These are phyloP conservation scores for Odontesthes bonariensis DNA, from an alignment of 2,113 vertebrate species.

Conservation along the genomic window DNA sequence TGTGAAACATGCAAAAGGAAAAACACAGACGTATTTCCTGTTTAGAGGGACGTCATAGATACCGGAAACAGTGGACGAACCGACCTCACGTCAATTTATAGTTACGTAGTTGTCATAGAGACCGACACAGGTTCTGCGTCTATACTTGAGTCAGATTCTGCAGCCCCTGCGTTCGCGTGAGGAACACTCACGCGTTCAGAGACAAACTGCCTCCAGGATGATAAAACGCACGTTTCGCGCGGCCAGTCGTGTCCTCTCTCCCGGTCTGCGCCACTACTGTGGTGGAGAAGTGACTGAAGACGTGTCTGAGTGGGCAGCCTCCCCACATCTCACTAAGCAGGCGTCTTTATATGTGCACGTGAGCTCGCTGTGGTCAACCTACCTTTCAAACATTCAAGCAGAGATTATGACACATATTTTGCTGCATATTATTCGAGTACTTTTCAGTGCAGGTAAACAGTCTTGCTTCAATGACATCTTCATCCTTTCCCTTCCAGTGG, in stretches of 20 bases:
- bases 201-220: neutral
- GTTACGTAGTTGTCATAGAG: neutral
- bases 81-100: neutral
- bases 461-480: neutral
- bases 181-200: neutral
- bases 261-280: constrained; percentile 31
- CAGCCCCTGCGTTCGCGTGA: neutral
- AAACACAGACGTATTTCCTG: constrained; percentile 34
- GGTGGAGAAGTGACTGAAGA: neutral
- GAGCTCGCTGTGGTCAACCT: constrained; percentile 44
- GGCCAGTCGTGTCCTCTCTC: constrained; percentile 3
- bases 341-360: constrained; percentile 85
- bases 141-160: neutral
- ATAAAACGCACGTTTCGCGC: neutral
- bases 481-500: constrained; percentile 83
- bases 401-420: too few species aligned
- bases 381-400: too few species aligned
- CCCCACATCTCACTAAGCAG: constrained; percentile 33
- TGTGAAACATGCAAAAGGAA: constrained; percentile 8
- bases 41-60: constrained; percentile 1
- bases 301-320: neutral
- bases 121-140: too few species aligned
- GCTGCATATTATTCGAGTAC: too few species aligned
- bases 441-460: too few species aligned
- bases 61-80: neutral